Percentiles rank a stretch among this genome's conserved stretches.
phyloP scores from a whole-genome alignment of 2,888 invertebrate species.

The Lithophane semibrunnea region DNA sequence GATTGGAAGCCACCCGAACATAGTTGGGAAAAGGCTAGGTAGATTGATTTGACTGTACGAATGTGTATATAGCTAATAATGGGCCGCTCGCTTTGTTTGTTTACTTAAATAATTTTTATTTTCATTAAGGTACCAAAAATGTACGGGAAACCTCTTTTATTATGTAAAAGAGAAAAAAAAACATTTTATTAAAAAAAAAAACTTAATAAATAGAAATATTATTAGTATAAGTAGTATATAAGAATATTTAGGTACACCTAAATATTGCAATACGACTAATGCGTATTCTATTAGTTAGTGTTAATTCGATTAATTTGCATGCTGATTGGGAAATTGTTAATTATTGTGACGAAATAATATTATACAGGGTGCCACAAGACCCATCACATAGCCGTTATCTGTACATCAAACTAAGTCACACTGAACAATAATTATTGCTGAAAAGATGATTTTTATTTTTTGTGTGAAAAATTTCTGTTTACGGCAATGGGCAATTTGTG shows the following conservation, averaged over 20 bases:
- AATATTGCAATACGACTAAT: neutral
- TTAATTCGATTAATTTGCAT: slow-evolving; percentile 35
- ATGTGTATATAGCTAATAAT: too few species aligned
- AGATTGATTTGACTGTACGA: too few species aligned
- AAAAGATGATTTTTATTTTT: neutral
- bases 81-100: neutral
- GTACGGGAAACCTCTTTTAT: too few species aligned
- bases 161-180: too few species aligned
- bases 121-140: neutral
- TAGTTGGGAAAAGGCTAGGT: neutral
- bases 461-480: neutral
- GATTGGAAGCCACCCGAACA: neutral
- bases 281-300: slow-evolving; percentile 12
- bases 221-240: too few species aligned
- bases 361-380: neutral
- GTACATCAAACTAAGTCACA: neutral
- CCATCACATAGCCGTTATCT: too few species aligned
- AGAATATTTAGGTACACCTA: too few species aligned
- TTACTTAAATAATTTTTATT: neutral
- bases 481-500: too few species aligned
- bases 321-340: slow-evolving; percentile 16
- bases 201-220: too few species aligned
- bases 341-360: neutral
- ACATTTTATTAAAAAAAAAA: too few species aligned
- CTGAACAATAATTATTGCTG: neutral